Conservation (phyloP, 2,797 vertebrate species). For the Setipinna tenuifilis region DNA sequence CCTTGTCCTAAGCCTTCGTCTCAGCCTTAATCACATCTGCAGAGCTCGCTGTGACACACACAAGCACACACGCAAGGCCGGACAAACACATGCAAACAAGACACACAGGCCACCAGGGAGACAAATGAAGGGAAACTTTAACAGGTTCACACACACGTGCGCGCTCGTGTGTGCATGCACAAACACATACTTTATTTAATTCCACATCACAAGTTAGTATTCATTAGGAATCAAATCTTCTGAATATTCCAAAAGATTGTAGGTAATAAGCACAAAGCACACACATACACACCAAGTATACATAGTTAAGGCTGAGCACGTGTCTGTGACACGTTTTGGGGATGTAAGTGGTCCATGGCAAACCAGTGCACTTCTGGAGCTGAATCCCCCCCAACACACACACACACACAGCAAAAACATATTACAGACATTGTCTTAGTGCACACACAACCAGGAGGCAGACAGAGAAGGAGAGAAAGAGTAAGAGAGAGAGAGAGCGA, state of each 20-base stretch:
- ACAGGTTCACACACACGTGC: too few species aligned
- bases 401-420: too few species aligned
- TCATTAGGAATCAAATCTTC: too few species aligned
- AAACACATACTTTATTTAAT: not conserved
- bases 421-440: constrained; percentile 7
- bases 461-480: not conserved
- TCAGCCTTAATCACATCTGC: constrained; percentile 52
- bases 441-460: constrained; percentile 36
- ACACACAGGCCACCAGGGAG: not conserved
- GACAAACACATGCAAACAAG: constrained; percentile 3
- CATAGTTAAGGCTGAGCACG: constrained; percentile 50
- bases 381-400: not conserved
- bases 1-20: constrained; percentile 54
- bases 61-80: constrained; percentile 25
- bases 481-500: not conserved
- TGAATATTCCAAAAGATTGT: too few species aligned
- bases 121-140: not conserved
- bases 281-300: constrained; percentile 46
- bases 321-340: constrained; percentile 63
- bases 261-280: constrained; percentile 9
- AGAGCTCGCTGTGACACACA: constrained; percentile 32
- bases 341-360: constrained; percentile 64
- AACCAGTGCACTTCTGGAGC: constrained; percentile 15
- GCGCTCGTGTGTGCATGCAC: not conserved
- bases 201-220: too few species aligned